Percentiles rank a stretch among this genome's conserved stretches.
phyloP scores from a whole-genome alignment of 2,797 vertebrate species.

The Knipowitschia caucasica region DNA sequence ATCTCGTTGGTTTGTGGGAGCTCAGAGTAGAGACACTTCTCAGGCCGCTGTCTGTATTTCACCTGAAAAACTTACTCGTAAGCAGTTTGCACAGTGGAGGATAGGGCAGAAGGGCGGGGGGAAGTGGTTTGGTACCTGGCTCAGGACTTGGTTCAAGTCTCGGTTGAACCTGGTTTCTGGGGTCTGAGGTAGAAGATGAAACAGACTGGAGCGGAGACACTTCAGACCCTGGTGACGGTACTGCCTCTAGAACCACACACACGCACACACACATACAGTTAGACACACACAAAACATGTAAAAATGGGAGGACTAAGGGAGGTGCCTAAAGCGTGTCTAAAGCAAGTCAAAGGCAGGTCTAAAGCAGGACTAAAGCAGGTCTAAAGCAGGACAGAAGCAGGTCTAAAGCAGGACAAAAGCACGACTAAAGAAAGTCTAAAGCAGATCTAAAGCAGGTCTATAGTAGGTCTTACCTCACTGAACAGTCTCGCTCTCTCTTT shows the following conservation, averaged over 20 bases:
- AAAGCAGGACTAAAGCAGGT: conserved; percentile 5
- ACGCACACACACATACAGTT: not conserved
- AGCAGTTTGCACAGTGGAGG: no score
- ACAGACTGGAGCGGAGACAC: conserved; percentile 46
- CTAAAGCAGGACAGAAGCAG: not conserved
- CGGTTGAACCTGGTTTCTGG: conserved; percentile 51
- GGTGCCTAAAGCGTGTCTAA: not conserved
- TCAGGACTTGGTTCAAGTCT: conserved; percentile 57
- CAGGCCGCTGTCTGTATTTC: conserved; percentile 82
- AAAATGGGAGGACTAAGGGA: not conserved
- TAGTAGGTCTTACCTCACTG: conserved; percentile 76
- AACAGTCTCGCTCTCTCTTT: conserved; percentile 79
- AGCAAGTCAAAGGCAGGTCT: not conserved
- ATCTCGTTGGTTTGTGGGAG: conserved; percentile 85
- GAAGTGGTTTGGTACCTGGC: conserved; percentile 44
- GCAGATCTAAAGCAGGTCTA: not conserved
- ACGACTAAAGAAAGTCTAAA: not conserved
- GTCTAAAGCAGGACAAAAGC: not conserved
- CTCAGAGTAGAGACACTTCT: conserved; percentile 80
- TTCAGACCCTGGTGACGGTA: conserved; percentile 60
- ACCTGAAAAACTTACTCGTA: no score
- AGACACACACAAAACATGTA: no score
- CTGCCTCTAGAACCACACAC: conserved; percentile 65
- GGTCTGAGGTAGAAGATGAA: conserved; percentile 61
- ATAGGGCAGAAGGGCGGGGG: no score